These are phyloP conservation scores for Scomberomorus guttatus DNA, from an alignment of 2,797 vertebrate genomes.

Conservation along the genomic window DNA sequence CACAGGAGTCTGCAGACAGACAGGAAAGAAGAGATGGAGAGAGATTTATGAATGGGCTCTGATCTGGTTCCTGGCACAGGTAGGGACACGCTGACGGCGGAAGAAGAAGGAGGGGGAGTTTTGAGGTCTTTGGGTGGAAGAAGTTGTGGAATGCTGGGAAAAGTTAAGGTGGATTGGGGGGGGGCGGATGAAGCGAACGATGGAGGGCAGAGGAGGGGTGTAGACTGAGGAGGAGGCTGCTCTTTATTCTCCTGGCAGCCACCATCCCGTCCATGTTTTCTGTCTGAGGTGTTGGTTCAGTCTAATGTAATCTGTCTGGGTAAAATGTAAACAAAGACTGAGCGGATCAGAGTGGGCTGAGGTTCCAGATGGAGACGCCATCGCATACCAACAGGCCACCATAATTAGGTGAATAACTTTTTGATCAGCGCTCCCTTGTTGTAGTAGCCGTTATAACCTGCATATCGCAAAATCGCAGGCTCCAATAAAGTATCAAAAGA, in stretches of 20 bases:
- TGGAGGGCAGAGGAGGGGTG: conserved; percentile 11
- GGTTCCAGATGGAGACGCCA: conserved; percentile 55
- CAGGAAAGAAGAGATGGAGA: conserved; percentile 24
- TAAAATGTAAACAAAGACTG: conserved; percentile 71
- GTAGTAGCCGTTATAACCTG: background rate
- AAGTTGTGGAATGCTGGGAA: conserved; percentile 48
- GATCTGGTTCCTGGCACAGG: conserved; percentile 67
- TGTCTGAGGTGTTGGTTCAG: conserved; percentile 68
- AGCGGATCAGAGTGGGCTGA: conserved; percentile 36
- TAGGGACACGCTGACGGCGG: conserved; percentile 65
- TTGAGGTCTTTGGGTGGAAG: conserved; percentile 32
- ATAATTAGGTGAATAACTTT: conserved; percentile 56
- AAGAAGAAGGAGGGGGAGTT: conserved; percentile 27
- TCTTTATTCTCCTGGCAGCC: conserved; percentile 52
- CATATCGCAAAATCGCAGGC: background rate
- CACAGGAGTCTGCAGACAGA: conserved; percentile 15
- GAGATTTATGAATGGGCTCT: conserved; percentile 69
- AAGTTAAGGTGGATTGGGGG: background rate
- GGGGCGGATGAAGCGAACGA: conserved; percentile 23
- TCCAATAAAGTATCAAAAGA: conserved; percentile 1
- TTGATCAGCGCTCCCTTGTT: conserved; percentile 54
- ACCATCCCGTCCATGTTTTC: conserved; percentile 51
- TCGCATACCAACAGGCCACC: conserved; percentile 41
- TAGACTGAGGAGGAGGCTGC: conserved; percentile 41
- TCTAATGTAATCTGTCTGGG: conserved; percentile 79